Evolutionary conservation across 2,113 vertebrate species (phyloP).

Genomic region (Procavia capensis): DNA sequence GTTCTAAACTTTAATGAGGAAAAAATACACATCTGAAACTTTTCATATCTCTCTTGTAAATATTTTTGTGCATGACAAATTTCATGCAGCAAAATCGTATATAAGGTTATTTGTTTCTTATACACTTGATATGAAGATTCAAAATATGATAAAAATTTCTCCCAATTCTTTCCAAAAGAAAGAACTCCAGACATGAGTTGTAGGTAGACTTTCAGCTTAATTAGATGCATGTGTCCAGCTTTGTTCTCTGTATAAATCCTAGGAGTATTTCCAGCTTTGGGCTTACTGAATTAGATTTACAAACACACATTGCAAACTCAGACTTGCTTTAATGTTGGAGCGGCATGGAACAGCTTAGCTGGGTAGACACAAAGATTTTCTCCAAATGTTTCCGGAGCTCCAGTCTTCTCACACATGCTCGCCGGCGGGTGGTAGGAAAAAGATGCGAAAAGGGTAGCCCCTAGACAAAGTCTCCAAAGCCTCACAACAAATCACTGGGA

Average conservation of each 20-base stretch:
- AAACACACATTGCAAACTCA: constrained; percentile 40
- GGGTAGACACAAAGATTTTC: background rate
- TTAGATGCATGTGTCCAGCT: background rate
- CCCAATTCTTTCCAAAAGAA: constrained; percentile 30
- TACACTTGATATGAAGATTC: background rate
- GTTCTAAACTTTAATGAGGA: background rate
- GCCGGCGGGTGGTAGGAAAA: background rate
- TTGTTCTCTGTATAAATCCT: constrained; percentile 23
- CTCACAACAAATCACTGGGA: background rate
- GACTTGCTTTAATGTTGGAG: constrained; percentile 19
- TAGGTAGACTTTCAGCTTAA: constrained; percentile 56
- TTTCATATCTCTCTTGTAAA: background rate
- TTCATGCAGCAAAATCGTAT: constrained; percentile 5
- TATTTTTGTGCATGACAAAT: background rate
- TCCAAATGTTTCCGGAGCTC: constrained; percentile 41
- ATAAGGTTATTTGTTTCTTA: constrained; percentile 39
- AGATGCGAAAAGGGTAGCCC: background rate
- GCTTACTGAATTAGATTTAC: constrained; percentile 59
- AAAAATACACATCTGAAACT: constrained; percentile 16
- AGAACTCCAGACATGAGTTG: background rate
- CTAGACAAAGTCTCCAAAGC: background rate
- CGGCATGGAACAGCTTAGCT: background rate
- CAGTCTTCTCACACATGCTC: background rate
- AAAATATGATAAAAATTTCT: constrained; percentile 41
- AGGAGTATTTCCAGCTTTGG: constrained; percentile 5